Percentiles rank a stretch among this genome's conserved stretches.
Evolutionary conservation across 2,888 invertebrate genomes (phyloP).

Genomic region (Trisateles emortualis): DNA sequence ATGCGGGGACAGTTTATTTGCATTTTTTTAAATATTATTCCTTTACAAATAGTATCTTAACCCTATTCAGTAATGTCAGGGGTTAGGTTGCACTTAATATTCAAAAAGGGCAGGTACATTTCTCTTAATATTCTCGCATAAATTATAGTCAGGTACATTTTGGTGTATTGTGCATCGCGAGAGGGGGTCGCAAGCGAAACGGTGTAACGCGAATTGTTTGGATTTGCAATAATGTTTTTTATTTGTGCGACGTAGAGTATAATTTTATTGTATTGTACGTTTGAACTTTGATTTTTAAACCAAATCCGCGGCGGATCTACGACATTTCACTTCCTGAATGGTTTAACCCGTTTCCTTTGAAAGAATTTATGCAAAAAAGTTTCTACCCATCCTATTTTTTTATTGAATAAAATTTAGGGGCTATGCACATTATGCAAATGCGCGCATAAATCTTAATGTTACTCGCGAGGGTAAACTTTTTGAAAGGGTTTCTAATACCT

Average conservation of each 20-base stretch:
- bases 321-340: slow-evolving; percentile 84
- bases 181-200: slow-evolving; percentile 61
- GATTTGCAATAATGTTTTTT: slow-evolving; percentile 58
- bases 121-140: slow-evolving; percentile 87
- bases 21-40: slow-evolving; percentile 85
- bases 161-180: slow-evolving; percentile 79
- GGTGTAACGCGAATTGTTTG: slow-evolving; percentile 51
- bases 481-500: slow-evolving; percentile 47
- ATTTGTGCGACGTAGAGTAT: slow-evolving; percentile 49
- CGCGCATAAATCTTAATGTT: slow-evolving; percentile 84
- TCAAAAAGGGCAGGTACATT: slow-evolving; percentile 88
- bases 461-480: slow-evolving; percentile 51
- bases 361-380: slow-evolving; percentile 87
- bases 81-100: slow-evolving; percentile 88
- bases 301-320: slow-evolving; percentile 71
- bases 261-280: slow-evolving; percentile 39
- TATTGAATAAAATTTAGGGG: slow-evolving; percentile 87
- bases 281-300: slow-evolving; percentile 64
- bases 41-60: slow-evolving; percentile 86
- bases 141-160: slow-evolving; percentile 88
- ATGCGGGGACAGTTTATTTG: slow-evolving; percentile 86
- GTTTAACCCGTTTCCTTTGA: slow-evolving; percentile 87
- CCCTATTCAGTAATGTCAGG: slow-evolving; percentile 86
- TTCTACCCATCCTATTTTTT: slow-evolving; percentile 87
- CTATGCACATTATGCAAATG: slow-evolving; percentile 88